phyloP scores from a whole-genome alignment of 2,113 vertebrate species.

The Istiophorus platypterus region DNA sequence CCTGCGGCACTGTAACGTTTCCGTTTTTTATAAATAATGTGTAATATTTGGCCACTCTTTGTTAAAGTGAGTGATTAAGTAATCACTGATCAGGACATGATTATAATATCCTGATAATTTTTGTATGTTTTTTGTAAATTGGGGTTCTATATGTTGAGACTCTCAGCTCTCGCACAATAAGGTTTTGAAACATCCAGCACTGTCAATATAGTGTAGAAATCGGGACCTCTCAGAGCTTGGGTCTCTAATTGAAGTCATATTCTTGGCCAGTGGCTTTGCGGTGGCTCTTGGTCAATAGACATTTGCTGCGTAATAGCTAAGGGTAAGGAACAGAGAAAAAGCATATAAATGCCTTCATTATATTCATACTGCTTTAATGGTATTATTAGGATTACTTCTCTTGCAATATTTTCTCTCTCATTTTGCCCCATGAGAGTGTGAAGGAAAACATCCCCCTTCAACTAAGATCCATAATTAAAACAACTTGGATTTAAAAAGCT shows the following conservation, averaged over 20 bases:
- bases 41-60: conserved; percentile 8
- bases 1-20: neutral
- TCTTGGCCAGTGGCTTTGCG: neutral
- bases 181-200: neutral
- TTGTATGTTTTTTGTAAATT: neutral
- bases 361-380: conserved; percentile 20
- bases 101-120: neutral
- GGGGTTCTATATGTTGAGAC: neutral
- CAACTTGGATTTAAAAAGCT: conserved; percentile 22
- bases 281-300: conserved; percentile 16
- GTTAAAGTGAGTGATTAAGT: neutral
- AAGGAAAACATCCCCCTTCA: conserved; percentile 17
- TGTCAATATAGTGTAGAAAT: neutral
- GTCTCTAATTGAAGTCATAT: conserved; percentile 15
- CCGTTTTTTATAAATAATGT: neutral
- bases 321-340: neutral
- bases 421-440: conserved; percentile 20
- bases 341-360: conserved; percentile 24
- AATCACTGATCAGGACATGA: neutral
- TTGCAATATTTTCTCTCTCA: conserved; percentile 37
- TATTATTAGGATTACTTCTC: conserved; percentile 31
- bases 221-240: neutral
- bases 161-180: neutral
- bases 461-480: conserved; percentile 42
- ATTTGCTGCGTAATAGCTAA: conserved; percentile 17